Percentiles rank a stretch among this genome's conserved stretches.
Conservation (phyloP, 2,888 invertebrate species). For the Heteropelma amictum region DNA sequence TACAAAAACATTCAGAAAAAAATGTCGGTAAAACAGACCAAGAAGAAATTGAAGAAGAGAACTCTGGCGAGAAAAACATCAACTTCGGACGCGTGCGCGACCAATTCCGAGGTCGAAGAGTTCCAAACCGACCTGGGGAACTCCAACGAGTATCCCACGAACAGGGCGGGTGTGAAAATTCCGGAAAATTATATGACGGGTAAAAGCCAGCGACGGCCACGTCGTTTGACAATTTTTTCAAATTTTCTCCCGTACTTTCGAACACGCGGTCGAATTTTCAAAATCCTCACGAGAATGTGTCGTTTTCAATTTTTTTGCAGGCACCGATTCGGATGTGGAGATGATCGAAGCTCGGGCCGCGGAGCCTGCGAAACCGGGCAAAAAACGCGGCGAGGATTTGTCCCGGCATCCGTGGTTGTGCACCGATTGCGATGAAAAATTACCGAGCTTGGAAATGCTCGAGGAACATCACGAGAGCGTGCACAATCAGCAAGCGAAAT, state of each 20-base stretch:
- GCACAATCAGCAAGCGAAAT: slow-evolving; percentile 83
- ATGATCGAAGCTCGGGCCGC: slow-evolving; percentile 70
- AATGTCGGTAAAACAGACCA: slow-evolving; percentile 58
- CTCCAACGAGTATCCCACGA: slow-evolving; percentile 34
- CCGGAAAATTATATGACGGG: slow-evolving; percentile 76
- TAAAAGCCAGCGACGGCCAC: slow-evolving; percentile 33
- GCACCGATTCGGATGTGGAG: slow-evolving; percentile 74
- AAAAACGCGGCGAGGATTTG: slow-evolving; percentile 74
- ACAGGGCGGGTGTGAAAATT: slow-evolving; percentile 67
- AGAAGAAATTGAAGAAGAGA: slow-evolving; percentile 66
- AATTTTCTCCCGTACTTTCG: not conserved
- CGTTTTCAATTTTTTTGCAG: no score
- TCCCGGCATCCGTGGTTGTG: slow-evolving; percentile 80
- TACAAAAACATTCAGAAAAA: slow-evolving; percentile 63
- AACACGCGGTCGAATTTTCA: not conserved
- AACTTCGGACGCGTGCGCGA: slow-evolving; percentile 43
- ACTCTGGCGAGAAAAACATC: slow-evolving; percentile 54
- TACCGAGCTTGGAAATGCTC: slow-evolving; percentile 78
- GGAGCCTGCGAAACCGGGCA: slow-evolving; percentile 64
- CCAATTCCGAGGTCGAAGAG: slow-evolving; percentile 66
- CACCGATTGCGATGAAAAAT: slow-evolving; percentile 79
- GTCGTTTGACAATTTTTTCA: not conserved
- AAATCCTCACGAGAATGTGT: no score
- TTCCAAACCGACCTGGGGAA: slow-evolving; percentile 61
- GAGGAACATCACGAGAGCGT: slow-evolving; percentile 82